Percentiles rank a stretch among this genome's conserved stretches.
phyloP scores from a whole-genome alignment of 2,797 vertebrate species.

The Harpagifer antarcticus region DNA sequence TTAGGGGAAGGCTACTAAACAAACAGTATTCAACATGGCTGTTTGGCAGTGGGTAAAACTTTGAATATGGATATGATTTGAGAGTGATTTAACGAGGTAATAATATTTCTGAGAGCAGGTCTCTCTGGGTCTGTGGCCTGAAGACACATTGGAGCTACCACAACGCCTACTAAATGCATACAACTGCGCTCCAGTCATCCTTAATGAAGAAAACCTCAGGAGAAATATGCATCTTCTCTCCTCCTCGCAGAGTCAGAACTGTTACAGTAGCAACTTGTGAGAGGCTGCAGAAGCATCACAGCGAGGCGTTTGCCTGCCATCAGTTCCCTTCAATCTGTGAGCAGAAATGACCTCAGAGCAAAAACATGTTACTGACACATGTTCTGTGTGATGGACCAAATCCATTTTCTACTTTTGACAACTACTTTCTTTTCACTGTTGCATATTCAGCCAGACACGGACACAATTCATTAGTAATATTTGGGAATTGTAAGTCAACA shows the following conservation, averaged over 20 bases:
- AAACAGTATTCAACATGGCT: slow-evolving; percentile 57
- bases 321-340: slow-evolving; percentile 59
- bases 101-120: slow-evolving; percentile 71
- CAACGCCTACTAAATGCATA: slow-evolving; percentile 60
- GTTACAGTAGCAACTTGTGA: slow-evolving; percentile 63
- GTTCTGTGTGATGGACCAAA: slow-evolving; percentile 40
- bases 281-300: slow-evolving; percentile 59
- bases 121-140: slow-evolving; percentile 65
- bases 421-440: not conserved
- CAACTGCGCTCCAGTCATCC: slow-evolving; percentile 57
- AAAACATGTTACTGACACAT: slow-evolving; percentile 65
- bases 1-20: slow-evolving; percentile 57
- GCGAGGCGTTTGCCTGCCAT: slow-evolving; percentile 61
- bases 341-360: slow-evolving; percentile 67
- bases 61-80: slow-evolving; percentile 73
- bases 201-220: slow-evolving; percentile 72
- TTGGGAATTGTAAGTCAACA: slow-evolving; percentile 42
- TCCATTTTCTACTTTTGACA: slow-evolving; percentile 38
- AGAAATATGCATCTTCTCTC: slow-evolving; percentile 67
- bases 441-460: not conserved
- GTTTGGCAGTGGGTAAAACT: slow-evolving; percentile 62
- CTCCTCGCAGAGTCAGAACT: slow-evolving; percentile 52
- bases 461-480: slow-evolving; percentile 20
- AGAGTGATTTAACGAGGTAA: slow-evolving; percentile 76
- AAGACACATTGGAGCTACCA: slow-evolving; percentile 63